These are phyloP conservation scores for Frankliniella intonsa DNA, from an alignment of 2,888 invertebrate genomes.

Conservation along the genomic window DNA sequence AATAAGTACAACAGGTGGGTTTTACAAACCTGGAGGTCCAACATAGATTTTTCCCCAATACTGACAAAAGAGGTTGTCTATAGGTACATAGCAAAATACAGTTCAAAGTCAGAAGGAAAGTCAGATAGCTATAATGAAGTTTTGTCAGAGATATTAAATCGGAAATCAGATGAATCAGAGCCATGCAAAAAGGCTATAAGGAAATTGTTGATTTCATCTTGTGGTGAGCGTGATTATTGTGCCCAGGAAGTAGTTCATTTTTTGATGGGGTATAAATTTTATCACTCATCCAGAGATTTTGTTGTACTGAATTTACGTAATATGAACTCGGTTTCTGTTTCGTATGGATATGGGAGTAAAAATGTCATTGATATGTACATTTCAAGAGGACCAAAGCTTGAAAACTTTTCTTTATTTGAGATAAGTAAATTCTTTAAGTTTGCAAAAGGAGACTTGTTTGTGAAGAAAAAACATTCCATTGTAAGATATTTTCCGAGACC, in stretches of 20 bases:
- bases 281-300: background rate
- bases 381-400: background rate
- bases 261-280: background rate
- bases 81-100: slow-evolving; percentile 36
- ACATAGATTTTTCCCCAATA: slow-evolving; percentile 33
- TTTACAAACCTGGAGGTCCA: slow-evolving; percentile 34
- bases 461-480: background rate
- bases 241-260: slow-evolving; percentile 27
- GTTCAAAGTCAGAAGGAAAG: slow-evolving; percentile 32
- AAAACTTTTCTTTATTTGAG: background rate
- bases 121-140: background rate
- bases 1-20: slow-evolving; percentile 31
- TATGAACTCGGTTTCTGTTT: too few relatives aligned
- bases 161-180: background rate
- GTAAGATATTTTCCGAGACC: background rate
- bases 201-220: slow-evolving; percentile 13
- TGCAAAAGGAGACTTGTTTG: background rate
- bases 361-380: background rate
- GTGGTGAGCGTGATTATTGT: slow-evolving; percentile 27
- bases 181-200: slow-evolving; percentile 3
- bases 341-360: too few relatives aligned
- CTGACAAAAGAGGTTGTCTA: slow-evolving; percentile 28
- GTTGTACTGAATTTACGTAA: background rate
- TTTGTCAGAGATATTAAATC: background rate
- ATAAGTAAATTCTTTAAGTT: background rate